These are phyloP conservation scores for Grantiella picta DNA, from an alignment of 2,113 vertebrate genomes.

Conservation along the genomic window DNA sequence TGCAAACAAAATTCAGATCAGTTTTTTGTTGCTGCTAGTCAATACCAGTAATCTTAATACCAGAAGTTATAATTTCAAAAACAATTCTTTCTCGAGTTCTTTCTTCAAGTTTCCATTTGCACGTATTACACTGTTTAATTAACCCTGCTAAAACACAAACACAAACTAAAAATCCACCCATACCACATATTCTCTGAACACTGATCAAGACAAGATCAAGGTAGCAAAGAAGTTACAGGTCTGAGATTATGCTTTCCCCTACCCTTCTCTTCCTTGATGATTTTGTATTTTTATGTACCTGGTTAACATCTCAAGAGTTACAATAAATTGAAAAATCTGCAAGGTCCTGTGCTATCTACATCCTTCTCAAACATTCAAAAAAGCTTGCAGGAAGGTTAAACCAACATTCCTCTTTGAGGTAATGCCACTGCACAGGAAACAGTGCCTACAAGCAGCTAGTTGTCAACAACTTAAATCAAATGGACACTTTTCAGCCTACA, in stretches of 20 bases:
- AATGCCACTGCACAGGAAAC: background rate
- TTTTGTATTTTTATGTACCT: background rate
- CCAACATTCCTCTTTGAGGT: background rate
- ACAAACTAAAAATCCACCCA: rapidly evolving
- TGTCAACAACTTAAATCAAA: background rate
- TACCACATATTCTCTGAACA: background rate
- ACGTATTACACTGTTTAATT: background rate
- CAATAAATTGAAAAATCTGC: background rate
- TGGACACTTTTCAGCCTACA: background rate
- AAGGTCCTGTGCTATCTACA: background rate
- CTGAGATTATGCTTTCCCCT: background rate
- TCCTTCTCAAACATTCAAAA: background rate
- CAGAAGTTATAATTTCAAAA: background rate
- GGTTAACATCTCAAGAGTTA: background rate
- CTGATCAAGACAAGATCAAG: background rate
- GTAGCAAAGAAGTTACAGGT: background rate
- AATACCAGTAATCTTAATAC: background rate
- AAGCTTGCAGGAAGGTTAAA: background rate
- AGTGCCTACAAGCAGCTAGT: background rate
- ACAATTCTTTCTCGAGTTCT: background rate
- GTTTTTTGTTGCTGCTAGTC: background rate
- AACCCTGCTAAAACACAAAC: background rate
- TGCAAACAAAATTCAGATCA: background rate
- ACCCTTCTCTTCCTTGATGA: background rate
- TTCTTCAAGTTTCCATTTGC: background rate